These are phyloP conservation scores for Ormyrus labotus DNA, from an alignment of 2,888 invertebrate species.

Conservation along the genomic window DNA sequence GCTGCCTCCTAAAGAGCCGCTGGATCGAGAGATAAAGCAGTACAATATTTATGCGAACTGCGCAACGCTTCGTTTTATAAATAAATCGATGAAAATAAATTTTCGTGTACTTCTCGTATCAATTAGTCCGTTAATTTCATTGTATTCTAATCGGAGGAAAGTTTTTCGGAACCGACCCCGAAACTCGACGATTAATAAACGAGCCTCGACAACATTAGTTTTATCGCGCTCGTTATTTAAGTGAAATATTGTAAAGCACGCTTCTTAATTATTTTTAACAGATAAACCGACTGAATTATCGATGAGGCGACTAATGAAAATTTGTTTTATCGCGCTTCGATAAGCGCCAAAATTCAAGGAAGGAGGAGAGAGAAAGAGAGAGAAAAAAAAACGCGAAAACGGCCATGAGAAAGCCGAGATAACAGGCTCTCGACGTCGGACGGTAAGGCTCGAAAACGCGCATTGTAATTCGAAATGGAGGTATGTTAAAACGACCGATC, in stretches of 20 bases:
- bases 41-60: no score
- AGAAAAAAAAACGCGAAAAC: slow-evolving; percentile 15
- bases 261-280: not conserved
- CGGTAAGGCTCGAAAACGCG: slow-evolving; percentile 28
- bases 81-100: no score
- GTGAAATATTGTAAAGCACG: slow-evolving; percentile 3
- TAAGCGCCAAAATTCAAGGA: not conserved
- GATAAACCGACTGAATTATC: not conserved
- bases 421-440: slow-evolving; percentile 8
- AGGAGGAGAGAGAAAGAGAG: not conserved
- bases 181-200: no score
- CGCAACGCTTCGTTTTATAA: no score
- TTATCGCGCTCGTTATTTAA: not conserved
- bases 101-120: no score
- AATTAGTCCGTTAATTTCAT: no score
- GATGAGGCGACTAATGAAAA: not conserved
- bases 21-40: no score
- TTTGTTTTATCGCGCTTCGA: slow-evolving; percentile 5
- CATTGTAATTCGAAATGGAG: slow-evolving; percentile 48
- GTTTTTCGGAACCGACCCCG: no score
- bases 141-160: no score
- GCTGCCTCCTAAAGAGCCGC: no score
- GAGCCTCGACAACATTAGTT: no score
- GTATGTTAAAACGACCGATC: slow-evolving; percentile 45
- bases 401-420: slow-evolving; percentile 34